Evolutionary conservation across 2,113 vertebrate species (phyloP).

Genomic region (Edolisoma coerulescens): DNA sequence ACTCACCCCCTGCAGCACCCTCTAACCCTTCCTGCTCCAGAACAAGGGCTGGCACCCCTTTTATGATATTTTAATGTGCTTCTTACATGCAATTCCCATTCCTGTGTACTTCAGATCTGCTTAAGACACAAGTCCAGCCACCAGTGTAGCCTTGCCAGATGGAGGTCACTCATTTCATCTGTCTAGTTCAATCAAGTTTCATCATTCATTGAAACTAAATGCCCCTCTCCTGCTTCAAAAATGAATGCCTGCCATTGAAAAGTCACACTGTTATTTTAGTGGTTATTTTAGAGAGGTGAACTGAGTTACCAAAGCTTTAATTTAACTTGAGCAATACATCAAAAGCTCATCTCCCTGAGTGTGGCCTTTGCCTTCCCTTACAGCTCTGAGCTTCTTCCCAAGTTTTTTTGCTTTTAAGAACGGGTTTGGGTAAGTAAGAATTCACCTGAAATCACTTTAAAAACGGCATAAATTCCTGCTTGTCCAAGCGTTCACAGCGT

Average conservation of each 20-base stretch:
- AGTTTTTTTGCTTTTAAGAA: neutral
- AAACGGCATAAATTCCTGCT: accelerated
- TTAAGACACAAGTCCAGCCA: neutral
- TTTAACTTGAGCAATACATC: neutral
- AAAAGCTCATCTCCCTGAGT: neutral
- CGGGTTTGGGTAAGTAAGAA: neutral
- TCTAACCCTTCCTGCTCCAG: neutral
- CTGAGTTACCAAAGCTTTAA: neutral
- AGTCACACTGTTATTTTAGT: neutral
- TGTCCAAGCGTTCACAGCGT: accelerated
- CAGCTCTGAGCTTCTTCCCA: neutral
- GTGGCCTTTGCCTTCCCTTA: neutral
- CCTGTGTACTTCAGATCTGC: neutral
- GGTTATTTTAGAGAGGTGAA: neutral
- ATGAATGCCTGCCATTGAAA: neutral
- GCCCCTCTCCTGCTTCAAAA: neutral
- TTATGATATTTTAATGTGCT: neutral
- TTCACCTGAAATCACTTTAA: neutral
- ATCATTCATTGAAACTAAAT: neutral
- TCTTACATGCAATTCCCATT: neutral
- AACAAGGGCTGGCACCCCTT: neutral
- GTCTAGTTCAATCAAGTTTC: neutral
- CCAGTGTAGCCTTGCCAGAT: neutral
- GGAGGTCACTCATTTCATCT: slow-evolving; percentile 33
- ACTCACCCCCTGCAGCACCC: neutral